phyloP scores from a whole-genome alignment of 2,797 vertebrate species.

The Acanthiza pusilla region DNA sequence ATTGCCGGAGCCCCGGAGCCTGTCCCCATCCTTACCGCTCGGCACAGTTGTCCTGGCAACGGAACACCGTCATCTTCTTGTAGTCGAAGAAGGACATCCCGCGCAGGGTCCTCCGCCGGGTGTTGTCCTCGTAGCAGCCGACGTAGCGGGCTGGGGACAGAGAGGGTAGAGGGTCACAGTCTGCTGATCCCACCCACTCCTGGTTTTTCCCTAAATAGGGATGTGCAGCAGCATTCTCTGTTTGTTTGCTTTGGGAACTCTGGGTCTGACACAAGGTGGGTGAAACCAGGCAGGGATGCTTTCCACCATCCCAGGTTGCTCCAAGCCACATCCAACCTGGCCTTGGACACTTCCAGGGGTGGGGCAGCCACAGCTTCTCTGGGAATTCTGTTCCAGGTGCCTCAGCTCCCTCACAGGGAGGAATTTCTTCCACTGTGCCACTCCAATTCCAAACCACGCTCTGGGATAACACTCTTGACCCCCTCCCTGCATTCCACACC shows the following conservation, averaged over 20 bases:
- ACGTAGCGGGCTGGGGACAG: conserved; percentile 84
- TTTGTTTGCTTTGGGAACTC: background rate
- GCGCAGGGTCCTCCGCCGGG: conserved; percentile 85
- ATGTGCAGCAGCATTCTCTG: fast-evolving
- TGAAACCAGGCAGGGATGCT: background rate
- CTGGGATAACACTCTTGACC: background rate
- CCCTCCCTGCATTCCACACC: background rate
- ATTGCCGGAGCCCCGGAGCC: too few relatives aligned
- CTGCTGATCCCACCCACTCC: background rate
- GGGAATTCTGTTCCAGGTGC: background rate
- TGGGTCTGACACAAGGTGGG: too few relatives aligned
- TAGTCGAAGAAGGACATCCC: conserved; percentile 98
- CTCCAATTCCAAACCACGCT: background rate
- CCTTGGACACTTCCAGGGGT: background rate
- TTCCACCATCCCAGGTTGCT: fast-evolving
- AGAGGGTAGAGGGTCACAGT: background rate
- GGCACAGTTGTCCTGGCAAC: conserved; percentile 99
- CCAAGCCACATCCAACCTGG: fast-evolving
- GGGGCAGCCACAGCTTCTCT: background rate
- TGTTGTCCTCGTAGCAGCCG: conserved; percentile 91
- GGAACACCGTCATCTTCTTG: conserved; percentile 99
- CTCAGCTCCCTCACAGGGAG: background rate
- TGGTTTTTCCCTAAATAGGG: fast-evolving
- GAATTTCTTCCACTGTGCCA: background rate
- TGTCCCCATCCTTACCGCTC: conserved; percentile 83